Base-by-base conservation (phyloP, 2,113 vertebrate genomes). In the Poicephalus gulielmi region DNA sequence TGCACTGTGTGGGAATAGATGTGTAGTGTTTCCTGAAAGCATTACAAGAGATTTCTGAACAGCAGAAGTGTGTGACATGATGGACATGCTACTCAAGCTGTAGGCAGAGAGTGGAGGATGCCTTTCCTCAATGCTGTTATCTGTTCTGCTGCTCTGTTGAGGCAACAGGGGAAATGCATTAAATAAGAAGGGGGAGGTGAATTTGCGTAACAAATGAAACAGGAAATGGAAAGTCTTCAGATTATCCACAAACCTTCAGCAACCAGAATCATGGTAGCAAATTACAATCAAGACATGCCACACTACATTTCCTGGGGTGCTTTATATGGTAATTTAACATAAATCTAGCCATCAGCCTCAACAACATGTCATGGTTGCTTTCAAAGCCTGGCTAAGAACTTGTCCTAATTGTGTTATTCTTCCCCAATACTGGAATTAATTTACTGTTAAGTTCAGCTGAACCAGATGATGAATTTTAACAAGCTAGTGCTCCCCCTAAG, bases 401-500 rank as follows among this genome's bases (percentile, higher is more conserved):
- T 86, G 79, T 76, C 87, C 85, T 91, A 95, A 84, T 93, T 95
- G 87, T 88, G 73, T 70, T 94, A 57, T 94, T 93, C 87, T 92
- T 87, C 90, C 83, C 59, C 82, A 86, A 43, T 81, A 92, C 39
- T 88, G 85, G 79, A 96, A 92, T 96, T 92, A 88, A 96, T 96
- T 92, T 93, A 90, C 85, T 94, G 96, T 88, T 78, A 95, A 94
- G 68, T 95, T 96, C 66, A 96, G 94, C 95, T 94, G 63, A 96
- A 95, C 86, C 79, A 90, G 64, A 62, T 83, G 90, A 96, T 95
- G 85, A 96, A 96, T 97, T 97, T 96, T 92, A 97, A 95, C 67
- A 74, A 94, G 90, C 46, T 43, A 83, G 46, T 39, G 10, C n/a
- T 95, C 11, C 90, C 92, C 55, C 18, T 68, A 81, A 79, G 93